Percentiles rank a stretch among this genome's conserved stretches.
Conservation (phyloP, 2,888 invertebrate genomes). For the Synergus japonicus region DNA sequence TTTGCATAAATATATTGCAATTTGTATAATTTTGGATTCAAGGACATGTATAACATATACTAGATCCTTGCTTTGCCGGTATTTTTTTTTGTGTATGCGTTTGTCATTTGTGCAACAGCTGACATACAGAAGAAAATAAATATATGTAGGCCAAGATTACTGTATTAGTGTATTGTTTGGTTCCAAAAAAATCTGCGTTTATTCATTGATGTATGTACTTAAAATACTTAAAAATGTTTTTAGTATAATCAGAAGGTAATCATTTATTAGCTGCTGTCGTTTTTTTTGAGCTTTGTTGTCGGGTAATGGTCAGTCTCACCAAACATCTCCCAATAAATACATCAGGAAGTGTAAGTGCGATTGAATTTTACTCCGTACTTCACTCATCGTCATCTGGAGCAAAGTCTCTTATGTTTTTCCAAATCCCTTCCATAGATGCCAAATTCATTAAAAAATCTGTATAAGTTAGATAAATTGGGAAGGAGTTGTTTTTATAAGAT, state of each 20-base stretch:
- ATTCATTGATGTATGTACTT: too few species aligned
- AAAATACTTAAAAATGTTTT: too few species aligned
- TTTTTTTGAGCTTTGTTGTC: slow-evolving; percentile 37
- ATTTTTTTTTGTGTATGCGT: too few species aligned
- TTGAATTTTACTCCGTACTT: slow-evolving; percentile 8
- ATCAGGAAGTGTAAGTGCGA: slow-evolving; percentile 67
- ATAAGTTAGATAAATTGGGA: not conserved
- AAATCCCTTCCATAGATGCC: not conserved
- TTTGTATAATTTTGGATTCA: too few species aligned
- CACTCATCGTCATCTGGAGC: not conserved
- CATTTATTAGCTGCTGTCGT: not conserved
- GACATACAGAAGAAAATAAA: too few species aligned
- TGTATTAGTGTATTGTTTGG: too few species aligned
- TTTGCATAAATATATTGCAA: too few species aligned
- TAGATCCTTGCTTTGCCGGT: too few species aligned
- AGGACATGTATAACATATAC: too few species aligned
- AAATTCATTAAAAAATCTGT: not conserved
- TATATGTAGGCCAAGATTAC: too few species aligned
- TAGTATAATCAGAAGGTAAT: not conserved
- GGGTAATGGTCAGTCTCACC: slow-evolving; percentile 69
- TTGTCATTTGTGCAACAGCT: too few species aligned
- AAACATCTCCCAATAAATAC: slow-evolving; percentile 60
- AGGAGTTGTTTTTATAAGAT: not conserved
- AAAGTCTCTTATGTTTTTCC: slow-evolving; percentile 16
- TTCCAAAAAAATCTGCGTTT: too few species aligned